Base-by-base conservation (phyloP, 92 coral and sea anemone genomes). In the Palythoa caribaeorum region DNA sequence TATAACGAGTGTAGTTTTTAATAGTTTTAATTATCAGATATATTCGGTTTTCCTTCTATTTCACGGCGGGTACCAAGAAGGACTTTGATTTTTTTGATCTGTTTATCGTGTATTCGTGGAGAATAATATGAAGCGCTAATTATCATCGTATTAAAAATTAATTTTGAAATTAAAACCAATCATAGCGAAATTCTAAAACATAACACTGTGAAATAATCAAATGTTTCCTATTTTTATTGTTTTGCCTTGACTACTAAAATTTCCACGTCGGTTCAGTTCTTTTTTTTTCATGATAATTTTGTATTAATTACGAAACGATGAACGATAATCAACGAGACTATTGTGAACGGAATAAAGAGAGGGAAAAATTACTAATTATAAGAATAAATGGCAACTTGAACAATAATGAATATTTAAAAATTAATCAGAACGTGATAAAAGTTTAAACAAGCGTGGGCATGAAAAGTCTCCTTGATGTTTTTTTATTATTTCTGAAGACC, bases 361-460 rank as follows among this genome's bases (percentile, higher is more conserved):
- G 14, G 3, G 13, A 17, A 14, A 59, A 8, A 59, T 10, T 13
- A 14, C 14, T 10, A 59, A 10, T 4, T 8, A 44, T 9, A 48
- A 76, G 20, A 47, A 47, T 75, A 9, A 50, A 7, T 9, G 47
- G 16, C 62, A 54, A 16, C 38, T 55, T 12, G 40, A 78, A 78
- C 28, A 78, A 14, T 28, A 28, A 28, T 28, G 28, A 28, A 28
- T 78, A 17, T 78, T 78, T 28, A 28, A 37, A 72, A 15, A 73
- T 73, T 73, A 44, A 73, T 19, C 16, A 39, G 54, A 2, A 39
- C 16, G 53, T 55, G 38, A 55, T 78, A 11, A 78, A 53, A 55
- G 1, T n/a, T 78, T 36, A 54, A 78, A 78, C 70, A 78, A 47
- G 48, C 69, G 83, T 77, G 83, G 83, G 83, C 36, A 28, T 53